These are phyloP conservation scores for Chrysaora quinquecirrha DNA, from an alignment of 30 jellyfish, hydroid and myxozoan genomes.

Conservation along the genomic window DNA sequence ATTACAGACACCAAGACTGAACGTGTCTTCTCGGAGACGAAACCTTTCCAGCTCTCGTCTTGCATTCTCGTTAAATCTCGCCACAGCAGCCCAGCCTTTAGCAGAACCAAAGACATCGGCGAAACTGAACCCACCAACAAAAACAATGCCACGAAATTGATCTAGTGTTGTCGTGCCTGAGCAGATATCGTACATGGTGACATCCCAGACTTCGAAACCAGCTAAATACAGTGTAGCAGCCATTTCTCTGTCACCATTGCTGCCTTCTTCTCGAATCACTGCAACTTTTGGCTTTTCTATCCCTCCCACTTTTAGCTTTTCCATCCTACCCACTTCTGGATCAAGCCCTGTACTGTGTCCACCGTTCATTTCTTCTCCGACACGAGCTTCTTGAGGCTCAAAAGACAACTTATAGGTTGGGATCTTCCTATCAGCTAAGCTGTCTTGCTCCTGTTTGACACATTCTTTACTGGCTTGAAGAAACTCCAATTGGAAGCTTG, in stretches of 20 bases:
- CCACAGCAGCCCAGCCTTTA: conserved; percentile 92
- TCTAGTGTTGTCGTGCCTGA: conserved; percentile 37
- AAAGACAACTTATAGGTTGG: conserved; percentile 59
- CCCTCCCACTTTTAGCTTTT: no score
- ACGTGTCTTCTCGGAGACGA: conserved; percentile 79
- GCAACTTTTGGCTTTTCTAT: conserved; percentile 83
- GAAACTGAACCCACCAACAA: conserved; percentile 93
- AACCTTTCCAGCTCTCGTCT: conserved; percentile 71
- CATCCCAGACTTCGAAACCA: conserved; percentile 90
- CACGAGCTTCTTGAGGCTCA: conserved; percentile 44
- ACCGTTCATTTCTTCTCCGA: neutral
- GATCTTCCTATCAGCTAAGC: conserved; percentile 35
- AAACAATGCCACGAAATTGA: conserved; percentile 79
- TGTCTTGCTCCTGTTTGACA: conserved; percentile 66
- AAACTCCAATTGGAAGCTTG: conserved; percentile 83
- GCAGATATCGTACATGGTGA: conserved; percentile 82
- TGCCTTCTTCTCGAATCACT: conserved; percentile 91
- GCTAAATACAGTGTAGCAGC: conserved; percentile 77
- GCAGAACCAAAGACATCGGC: conserved; percentile 97
- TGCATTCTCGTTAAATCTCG: conserved; percentile 64
- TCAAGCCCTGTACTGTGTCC: neutral
- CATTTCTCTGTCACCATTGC: conserved; percentile 96
- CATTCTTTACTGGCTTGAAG: conserved; percentile 75
- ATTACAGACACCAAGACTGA: conserved; percentile 92
- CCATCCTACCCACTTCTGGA: no score